Base-by-base conservation (phyloP, 2,888 invertebrate genomes). In the Lasioglossum villosulum region DNA sequence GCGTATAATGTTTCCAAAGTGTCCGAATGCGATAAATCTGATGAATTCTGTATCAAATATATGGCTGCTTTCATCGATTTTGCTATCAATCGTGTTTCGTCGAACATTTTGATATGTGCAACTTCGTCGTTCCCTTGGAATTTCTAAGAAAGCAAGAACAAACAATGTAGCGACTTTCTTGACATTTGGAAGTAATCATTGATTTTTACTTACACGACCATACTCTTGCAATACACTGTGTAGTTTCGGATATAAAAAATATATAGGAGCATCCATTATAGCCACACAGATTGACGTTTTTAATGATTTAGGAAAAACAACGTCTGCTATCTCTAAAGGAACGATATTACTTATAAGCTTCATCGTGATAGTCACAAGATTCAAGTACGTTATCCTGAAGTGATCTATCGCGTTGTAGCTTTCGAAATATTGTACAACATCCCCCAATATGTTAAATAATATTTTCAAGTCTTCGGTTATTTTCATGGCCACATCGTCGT, bases 361-460 rank as follows among this genome's bases (percentile, higher is more conserved):
- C 8, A 94, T 92, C 86, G 95, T 94, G 75, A 95, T 93, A 80
- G 94, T 94, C 56, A 96, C 87, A 80, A 96, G 91, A 89, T 95
- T 95, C n/a, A 96, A 91, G 88, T 96, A 96, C 1, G 95, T 94
- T 42, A 95, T 94, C 83, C 96, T 94, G 73, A 91, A 92, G 48
- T 93, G 87, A 91, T 96, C 93, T 34, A 93, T 73, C 68, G 71
- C 90, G 71, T 82, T 88, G 52, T 92, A 91, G 23, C 85, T 90
- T 72, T 88, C 87, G 82, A 94, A 92, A 82, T 93, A 93, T 77
- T 93, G 92, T 75, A 93, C 79, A 8, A 93, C 90, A 86, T 96
- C 97, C 23, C 97, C 97, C 84, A 96, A 93, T 87, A 96, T 94
- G n/a, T 96, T 95, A 94, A 97, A 96, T 6, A 94, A 84, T 5